phyloP scores from a whole-genome alignment of 2,797 vertebrate genomes.

The Tapirus indicus region DNA sequence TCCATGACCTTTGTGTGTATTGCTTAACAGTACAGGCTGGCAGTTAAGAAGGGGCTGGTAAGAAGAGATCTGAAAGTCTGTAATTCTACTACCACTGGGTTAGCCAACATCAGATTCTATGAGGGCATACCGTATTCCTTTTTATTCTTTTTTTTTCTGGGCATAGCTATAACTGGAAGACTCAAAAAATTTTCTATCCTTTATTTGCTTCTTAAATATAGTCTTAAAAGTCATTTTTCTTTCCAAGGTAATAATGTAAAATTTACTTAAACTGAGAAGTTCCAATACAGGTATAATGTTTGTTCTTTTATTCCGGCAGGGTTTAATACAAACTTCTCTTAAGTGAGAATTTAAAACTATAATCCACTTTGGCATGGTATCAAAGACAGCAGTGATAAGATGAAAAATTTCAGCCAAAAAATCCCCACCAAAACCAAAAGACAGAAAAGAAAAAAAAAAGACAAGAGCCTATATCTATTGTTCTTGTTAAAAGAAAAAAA shows the following conservation, averaged over 20 bases:
- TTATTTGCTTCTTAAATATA: constrained; percentile 51
- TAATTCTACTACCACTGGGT: not conserved
- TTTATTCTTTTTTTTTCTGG: not conserved
- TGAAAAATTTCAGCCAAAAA: not conserved
- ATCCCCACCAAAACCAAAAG: not conserved
- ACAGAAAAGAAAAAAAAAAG: not conserved
- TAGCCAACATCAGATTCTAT: not conserved
- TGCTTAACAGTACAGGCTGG: not conserved
- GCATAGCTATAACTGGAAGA: not conserved
- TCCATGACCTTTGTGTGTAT: not conserved
- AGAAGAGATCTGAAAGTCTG: not conserved
- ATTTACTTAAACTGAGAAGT: not conserved
- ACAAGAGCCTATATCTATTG: not conserved
- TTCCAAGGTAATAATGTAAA: not conserved
- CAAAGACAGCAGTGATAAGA: not conserved
- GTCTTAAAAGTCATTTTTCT: constrained; percentile 43
- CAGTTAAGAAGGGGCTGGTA: not conserved
- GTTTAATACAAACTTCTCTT: not conserved
- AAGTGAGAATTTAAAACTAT: constrained; percentile 40
- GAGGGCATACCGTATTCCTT: not conserved
- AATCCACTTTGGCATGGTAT: not conserved
- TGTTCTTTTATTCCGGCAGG: not conserved
- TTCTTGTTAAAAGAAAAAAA: not conserved
- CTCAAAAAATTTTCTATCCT: not conserved
- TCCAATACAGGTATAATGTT: not conserved